Evolutionary conservation across 2,113 vertebrate species (phyloP).

Genomic region (human): GRCh38 chr16:15216501-15217000

Average conservation of each 20-base stretch:
- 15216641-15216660: not conserved
- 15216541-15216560: no score
- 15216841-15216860: not conserved
- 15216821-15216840: no score
- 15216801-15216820: not conserved
- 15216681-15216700: not conserved
- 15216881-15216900: not conserved
- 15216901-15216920: not conserved
- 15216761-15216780: not conserved
- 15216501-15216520: not conserved
- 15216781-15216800: not conserved
- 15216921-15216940: not conserved
- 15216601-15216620: not conserved
- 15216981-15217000: not conserved
- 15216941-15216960: not conserved
- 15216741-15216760: not conserved
- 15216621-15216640: not conserved
- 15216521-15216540: no score
- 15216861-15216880: not conserved
- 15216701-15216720: not conserved
- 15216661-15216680: not conserved
- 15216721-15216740: accelerated
- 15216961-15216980: not conserved
- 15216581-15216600: not conserved
- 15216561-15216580: not conserved